Evolutionary conservation across 2,797 vertebrate species (phyloP).

Genomic region (Fratercula arctica): DNA sequence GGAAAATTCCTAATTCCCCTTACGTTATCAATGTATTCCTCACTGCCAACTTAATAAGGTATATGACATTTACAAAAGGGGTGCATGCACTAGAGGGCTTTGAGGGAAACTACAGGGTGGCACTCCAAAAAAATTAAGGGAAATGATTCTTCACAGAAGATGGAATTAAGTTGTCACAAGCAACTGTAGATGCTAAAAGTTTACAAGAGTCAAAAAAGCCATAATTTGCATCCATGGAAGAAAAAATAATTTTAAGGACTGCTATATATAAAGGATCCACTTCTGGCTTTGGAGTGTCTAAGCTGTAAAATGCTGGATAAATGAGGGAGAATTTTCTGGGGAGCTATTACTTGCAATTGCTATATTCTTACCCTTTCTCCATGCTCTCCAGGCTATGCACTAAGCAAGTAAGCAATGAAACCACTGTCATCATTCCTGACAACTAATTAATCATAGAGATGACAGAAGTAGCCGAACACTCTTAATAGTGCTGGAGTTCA

Average conservation of each 20-base stretch:
- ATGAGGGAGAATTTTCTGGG: neutral
- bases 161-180: neutral
- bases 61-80: neutral
- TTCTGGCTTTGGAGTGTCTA: neutral
- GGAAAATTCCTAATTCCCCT: neutral
- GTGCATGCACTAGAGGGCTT: neutral
- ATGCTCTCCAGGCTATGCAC: neutral
- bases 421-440: neutral
- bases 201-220: neutral
- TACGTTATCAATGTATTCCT: neutral
- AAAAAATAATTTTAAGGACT: neutral
- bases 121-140: neutral
- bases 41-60: neutral
- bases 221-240: neutral
- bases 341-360: neutral
- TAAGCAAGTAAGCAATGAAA: neutral
- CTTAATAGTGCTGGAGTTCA: neutral
- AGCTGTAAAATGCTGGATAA: neutral
- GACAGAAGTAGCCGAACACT: neutral
- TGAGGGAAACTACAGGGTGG: neutral
- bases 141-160: neutral
- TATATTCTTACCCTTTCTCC: neutral
- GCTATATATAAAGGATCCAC: neutral
- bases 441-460: neutral
- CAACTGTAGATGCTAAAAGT: neutral